Conservation (phyloP, 2,113 vertebrate species). For the Neoarius graeffei region DNA sequence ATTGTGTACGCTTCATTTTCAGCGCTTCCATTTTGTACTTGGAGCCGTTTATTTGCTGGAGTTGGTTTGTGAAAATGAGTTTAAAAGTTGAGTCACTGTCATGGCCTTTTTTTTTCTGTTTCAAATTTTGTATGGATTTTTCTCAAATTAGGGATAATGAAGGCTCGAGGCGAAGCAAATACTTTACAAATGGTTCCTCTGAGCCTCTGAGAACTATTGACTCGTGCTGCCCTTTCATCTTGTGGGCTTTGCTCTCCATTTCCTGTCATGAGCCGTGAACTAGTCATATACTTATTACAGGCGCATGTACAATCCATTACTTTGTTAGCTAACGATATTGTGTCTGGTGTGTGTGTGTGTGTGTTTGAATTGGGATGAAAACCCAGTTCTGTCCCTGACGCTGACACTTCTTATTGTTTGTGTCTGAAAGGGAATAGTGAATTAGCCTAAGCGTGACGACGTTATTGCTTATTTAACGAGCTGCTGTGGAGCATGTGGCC, state of each 20-base stretch:
- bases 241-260: constrained; percentile 25
- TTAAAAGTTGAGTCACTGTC: background rate
- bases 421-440: background rate
- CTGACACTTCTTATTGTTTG: background rate
- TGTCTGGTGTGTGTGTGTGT: background rate
- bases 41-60: background rate
- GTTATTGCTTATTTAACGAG: background rate
- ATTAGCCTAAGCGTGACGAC: background rate
- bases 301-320: background rate
- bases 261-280: background rate
- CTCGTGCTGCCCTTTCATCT: constrained; percentile 13
- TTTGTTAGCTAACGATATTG: background rate
- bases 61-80: background rate
- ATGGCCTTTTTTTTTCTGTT: background rate
- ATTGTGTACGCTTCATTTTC: background rate
- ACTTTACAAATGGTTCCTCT: constrained; percentile 42
- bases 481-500: background rate
- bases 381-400: background rate
- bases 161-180: constrained; percentile 22
- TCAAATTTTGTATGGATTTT: constrained; percentile 34
- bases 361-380: background rate
- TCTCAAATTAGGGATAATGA: constrained; percentile 47
- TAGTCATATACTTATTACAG: background rate
- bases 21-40: background rate
- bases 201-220: constrained; percentile 38